Percentiles rank a stretch among this genome's conserved stretches.
These are phyloP conservation scores for Psettodes erumei DNA, from an alignment of 2,113 vertebrate species.

Conservation along the genomic window DNA sequence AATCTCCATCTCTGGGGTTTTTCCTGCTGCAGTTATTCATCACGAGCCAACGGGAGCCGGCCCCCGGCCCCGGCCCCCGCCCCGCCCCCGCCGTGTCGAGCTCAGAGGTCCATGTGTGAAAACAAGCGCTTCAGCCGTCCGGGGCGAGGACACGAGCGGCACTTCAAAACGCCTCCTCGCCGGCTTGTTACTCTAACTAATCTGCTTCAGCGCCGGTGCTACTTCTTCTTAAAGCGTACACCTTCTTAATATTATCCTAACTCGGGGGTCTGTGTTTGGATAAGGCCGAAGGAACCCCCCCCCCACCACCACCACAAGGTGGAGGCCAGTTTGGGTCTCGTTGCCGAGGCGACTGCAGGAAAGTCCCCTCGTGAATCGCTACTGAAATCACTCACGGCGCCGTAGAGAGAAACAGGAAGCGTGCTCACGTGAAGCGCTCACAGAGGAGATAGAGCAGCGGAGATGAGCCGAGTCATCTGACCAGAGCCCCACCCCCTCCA, in stretches of 20 bases:
- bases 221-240: slow-evolving; percentile 27
- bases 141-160: slow-evolving; percentile 36
- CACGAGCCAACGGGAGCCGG: slow-evolving; percentile 13
- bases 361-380: slow-evolving; percentile 1
- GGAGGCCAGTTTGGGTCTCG: slow-evolving; percentile 1
- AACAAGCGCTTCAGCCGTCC: slow-evolving; percentile 40
- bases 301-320: too few relatives aligned
- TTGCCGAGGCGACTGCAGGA: slow-evolving; percentile 29
- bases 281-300: slow-evolving; percentile 35
- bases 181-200: slow-evolving; percentile 62
- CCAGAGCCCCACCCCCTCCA: neutral
- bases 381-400: too few relatives aligned
- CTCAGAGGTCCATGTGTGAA: slow-evolving; percentile 44
- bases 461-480: slow-evolving; percentile 41
- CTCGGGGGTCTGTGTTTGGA: slow-evolving; percentile 52
- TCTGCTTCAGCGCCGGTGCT: slow-evolving; percentile 31
- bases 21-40: slow-evolving; percentile 50
- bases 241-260: slow-evolving; percentile 55
- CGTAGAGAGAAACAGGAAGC: too few relatives aligned
- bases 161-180: slow-evolving; percentile 44
- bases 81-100: neutral
- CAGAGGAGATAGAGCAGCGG: slow-evolving; percentile 30
- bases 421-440: slow-evolving; percentile 45
- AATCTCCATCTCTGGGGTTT: slow-evolving; percentile 54
- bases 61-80: too few relatives aligned